Percentiles rank a stretch among this genome's conserved stretches.
Evolutionary conservation across 2,113 vertebrate species (phyloP).

Genomic region (Apteryx owenii): DNA sequence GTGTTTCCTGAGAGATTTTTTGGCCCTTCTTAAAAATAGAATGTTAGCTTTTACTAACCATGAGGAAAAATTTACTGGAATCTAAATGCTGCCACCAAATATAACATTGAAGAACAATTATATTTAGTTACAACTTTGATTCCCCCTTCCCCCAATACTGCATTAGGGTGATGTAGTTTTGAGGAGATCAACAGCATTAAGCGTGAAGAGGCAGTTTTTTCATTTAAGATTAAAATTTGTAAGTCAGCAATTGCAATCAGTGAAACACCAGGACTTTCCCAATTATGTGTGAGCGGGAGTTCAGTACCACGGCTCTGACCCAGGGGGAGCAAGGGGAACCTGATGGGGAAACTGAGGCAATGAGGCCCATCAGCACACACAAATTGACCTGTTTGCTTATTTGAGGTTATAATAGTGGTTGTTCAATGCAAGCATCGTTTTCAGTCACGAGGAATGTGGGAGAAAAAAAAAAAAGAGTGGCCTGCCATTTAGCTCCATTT

Average conservation of each 20-base stretch:
- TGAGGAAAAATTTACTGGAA: background rate
- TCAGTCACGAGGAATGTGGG: background rate
- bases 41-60: background rate
- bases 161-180: background rate
- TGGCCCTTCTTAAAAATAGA: background rate
- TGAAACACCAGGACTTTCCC: background rate
- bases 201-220: background rate
- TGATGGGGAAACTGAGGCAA: background rate
- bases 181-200: background rate
- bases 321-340: background rate
- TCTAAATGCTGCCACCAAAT: background rate
- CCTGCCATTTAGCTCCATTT: background rate
- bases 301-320: background rate
- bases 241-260: background rate
- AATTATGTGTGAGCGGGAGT: background rate
- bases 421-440: background rate
- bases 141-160: background rate
- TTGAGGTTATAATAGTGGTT: background rate
- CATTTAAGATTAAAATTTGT: background rate
- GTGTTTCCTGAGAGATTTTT: background rate
- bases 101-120: background rate
- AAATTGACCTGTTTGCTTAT: background rate
- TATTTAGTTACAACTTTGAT: background rate
- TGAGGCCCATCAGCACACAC: background rate
- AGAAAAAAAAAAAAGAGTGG: background rate